Evolutionary conservation across 2,113 vertebrate genomes (phyloP).

Genomic region (Cyanoramphus novaezelandiae): DNA sequence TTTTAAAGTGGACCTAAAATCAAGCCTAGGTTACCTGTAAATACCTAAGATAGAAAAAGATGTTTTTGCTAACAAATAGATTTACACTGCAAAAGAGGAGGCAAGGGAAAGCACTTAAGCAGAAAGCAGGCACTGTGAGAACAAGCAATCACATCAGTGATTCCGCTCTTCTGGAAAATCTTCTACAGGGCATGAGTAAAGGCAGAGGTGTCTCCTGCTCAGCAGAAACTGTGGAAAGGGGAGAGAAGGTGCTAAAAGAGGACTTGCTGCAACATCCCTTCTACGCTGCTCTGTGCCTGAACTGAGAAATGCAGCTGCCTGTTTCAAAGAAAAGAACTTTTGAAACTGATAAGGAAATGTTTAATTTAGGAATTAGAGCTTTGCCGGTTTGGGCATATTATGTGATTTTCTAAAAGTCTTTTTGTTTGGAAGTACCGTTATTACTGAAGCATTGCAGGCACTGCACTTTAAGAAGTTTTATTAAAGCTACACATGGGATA

Average conservation of each 20-base stretch:
- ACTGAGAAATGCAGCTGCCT: not conserved
- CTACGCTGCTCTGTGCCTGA: not conserved
- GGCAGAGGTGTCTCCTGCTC: not conserved
- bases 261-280: not conserved
- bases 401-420: not conserved
- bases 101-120: not conserved
- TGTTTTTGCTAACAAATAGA: not conserved
- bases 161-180: not conserved
- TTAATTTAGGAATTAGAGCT: not conserved
- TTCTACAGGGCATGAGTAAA: not conserved
- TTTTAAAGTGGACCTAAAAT: not conserved
- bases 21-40: not conserved
- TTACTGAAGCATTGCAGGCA: conserved; percentile 9
- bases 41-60: not conserved
- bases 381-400: not conserved
- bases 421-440: not conserved
- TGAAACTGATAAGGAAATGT: not conserved
- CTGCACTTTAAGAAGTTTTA: conserved; percentile 8
- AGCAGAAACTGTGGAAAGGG: not conserved
- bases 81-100: not conserved
- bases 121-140: not conserved
- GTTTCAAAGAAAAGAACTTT: not conserved
- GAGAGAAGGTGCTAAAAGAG: not conserved
- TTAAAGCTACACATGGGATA: not conserved
- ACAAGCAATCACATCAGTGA: not conserved